phyloP scores from a whole-genome alignment of 2,113 vertebrate genomes.

The Dasyprocta punctata region DNA sequence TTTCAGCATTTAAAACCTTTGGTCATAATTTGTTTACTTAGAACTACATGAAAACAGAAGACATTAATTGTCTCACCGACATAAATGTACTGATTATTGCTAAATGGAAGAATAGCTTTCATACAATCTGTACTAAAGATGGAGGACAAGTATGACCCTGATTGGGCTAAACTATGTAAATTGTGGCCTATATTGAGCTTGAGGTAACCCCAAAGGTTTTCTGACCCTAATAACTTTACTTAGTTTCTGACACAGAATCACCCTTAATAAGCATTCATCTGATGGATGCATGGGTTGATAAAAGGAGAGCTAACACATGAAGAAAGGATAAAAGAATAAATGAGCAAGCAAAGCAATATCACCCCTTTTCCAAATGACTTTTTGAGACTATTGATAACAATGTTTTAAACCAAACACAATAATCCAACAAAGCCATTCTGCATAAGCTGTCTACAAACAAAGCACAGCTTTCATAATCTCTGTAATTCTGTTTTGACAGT shows the following conservation, averaged over 20 bases:
- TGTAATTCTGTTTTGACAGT: conserved; percentile 82
- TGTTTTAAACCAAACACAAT: conserved; percentile 38
- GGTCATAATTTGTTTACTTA: conserved; percentile 21
- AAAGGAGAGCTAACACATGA: not conserved
- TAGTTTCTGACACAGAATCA: not conserved
- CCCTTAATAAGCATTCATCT: conserved; percentile 45
- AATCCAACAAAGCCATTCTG: conserved; percentile 45
- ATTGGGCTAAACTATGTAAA: not conserved
- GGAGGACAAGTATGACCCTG: not conserved
- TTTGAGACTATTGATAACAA: conserved; percentile 44
- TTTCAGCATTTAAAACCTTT: not conserved
- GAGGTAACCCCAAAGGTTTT: not conserved
- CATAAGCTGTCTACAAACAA: conserved; percentile 68
- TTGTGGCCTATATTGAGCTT: not conserved
- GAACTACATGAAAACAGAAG: conserved; percentile 23
- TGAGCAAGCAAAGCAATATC: conserved; percentile 26
- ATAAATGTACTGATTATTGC: conserved; percentile 17
- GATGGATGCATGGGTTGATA: not conserved
- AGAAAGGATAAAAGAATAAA: not conserved
- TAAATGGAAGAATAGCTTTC: conserved; percentile 26
- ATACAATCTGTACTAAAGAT: conserved; percentile 4
- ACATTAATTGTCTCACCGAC: conserved; percentile 5
- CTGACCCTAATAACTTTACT: not conserved
- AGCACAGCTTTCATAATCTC: conserved; percentile 49
- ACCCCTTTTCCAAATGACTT: conserved; percentile 19